Percentiles rank a stretch among this genome's conserved stretches.
Evolutionary conservation across 2,797 vertebrate genomes (phyloP).

Genomic region (Poeciliopsis presidionis): DNA sequence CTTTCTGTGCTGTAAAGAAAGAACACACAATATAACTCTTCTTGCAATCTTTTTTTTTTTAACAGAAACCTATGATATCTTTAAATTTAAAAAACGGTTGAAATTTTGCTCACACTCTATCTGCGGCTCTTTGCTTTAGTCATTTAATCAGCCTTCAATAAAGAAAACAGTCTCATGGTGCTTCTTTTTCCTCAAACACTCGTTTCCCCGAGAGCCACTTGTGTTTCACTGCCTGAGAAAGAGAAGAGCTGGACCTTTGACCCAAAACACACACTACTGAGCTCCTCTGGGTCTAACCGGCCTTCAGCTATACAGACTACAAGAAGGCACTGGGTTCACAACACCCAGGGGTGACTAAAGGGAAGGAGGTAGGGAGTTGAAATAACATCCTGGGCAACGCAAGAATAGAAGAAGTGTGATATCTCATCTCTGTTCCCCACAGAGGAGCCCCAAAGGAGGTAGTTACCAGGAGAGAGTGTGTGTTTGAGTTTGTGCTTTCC

Average conservation of each 20-base stretch:
- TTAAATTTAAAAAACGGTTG: conserved; percentile 18
- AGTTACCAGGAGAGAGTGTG: conserved; percentile 27
- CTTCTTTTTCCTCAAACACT: conserved; percentile 47
- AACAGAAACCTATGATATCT: background rate
- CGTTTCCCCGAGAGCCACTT: conserved; percentile 57
- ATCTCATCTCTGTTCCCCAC: conserved; percentile 57
- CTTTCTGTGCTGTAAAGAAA: background rate
- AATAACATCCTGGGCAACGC: conserved; percentile 73
- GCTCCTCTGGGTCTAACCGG: conserved; percentile 49
- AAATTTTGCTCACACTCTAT: conserved; percentile 8
- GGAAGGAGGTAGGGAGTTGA: conserved; percentile 60
- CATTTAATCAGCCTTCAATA: conserved; percentile 55
- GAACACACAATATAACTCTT: background rate
- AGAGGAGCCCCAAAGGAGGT: conserved; percentile 40
- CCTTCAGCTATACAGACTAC: conserved; percentile 33
- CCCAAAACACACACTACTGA: conserved; percentile 66
- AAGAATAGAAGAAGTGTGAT: conserved; percentile 63
- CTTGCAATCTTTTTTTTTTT: background rate
- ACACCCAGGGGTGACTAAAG: conserved; percentile 63
- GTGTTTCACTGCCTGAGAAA: conserved; percentile 66
- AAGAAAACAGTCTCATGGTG: conserved; percentile 53
- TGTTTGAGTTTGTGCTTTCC: conserved; percentile 25
- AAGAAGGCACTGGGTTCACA: conserved; percentile 65
- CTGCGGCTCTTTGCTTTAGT: conserved; percentile 37
- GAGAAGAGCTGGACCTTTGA: conserved; percentile 65